These are phyloP conservation scores for Blennius ocellaris DNA, from an alignment of 2,113 vertebrate genomes.

Conservation along the genomic window DNA sequence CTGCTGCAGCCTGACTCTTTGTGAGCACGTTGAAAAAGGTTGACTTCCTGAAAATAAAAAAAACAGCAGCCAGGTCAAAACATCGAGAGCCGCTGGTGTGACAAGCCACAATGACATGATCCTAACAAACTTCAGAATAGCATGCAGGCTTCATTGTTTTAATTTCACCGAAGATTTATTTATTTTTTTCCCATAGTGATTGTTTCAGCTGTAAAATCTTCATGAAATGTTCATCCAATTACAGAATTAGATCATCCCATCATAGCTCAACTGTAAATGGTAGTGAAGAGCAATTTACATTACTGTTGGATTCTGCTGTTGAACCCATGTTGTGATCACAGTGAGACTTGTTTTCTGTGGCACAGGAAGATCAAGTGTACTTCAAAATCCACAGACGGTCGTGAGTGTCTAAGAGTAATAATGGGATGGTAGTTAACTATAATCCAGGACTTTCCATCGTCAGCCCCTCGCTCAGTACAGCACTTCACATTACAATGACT, in stretches of 20 bases:
- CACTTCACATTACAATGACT: constrained; percentile 74
- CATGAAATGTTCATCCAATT: constrained; percentile 60
- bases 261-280: constrained; percentile 71
- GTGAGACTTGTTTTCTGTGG: constrained; percentile 66
- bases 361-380: constrained; percentile 72
- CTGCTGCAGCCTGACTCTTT: constrained; percentile 92
- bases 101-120: constrained; percentile 44
- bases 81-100: constrained; percentile 43
- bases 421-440: constrained; percentile 68
- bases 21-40: constrained; percentile 96
- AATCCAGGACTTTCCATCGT: constrained; percentile 75
- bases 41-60: constrained; percentile 90
- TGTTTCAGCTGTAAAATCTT: constrained; percentile 47
- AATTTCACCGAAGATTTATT: background rate
- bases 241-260: constrained; percentile 76
- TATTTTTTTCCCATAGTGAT: constrained; percentile 22
- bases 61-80: constrained; percentile 74
- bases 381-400: constrained; percentile 75
- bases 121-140: constrained; percentile 41
- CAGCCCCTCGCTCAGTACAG: constrained; percentile 57
- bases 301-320: constrained; percentile 52
- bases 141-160: constrained; percentile 41
- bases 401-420: constrained; percentile 71
- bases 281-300: constrained; percentile 63
- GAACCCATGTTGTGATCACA: constrained; percentile 69